Base-by-base conservation (phyloP, 2,797 vertebrate species). In the Manis pentadactyla region DNA sequence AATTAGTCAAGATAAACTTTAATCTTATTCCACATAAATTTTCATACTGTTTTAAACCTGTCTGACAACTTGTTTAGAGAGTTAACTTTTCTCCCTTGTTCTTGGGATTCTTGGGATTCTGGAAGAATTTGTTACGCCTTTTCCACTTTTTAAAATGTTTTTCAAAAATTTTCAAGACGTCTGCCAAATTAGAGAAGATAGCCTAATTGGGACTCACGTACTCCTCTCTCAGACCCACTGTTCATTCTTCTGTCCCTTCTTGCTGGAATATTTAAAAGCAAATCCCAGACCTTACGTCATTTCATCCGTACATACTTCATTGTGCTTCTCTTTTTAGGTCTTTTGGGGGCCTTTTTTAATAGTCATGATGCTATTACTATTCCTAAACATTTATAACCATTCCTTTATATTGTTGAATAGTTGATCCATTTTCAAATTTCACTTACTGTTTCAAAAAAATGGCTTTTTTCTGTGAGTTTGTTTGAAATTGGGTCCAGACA, bases 1-100 rank as follows among this genome's bases (percentile, higher is more conserved):
- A 95, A 81, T 96, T 82, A 93, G 87, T 96, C 39, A 79, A 81
- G n/a, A 51, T 84, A 71, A 78, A 46, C 71, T 53, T 82, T 7
- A 6, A 78, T 79, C 19, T 91, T 81, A 88, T 74, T 87, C 49
- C 51, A 5, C n/a, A 13, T 51, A 73, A 37, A 46, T 74, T 51
- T 73, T 79, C 73, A 29, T 92, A 39, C 37, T 57, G 17, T 79
- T 51, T 53, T 71, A 66, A 17, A 42, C 73, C 9, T 42, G 25
- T 51, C 12, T 79, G 39, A 51, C 78, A 49, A 79, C 63, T 75
- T 87, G 13, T 69, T 66, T 49, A 17, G 77, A 73, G n/a, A 59
- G 1, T 79, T 79, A 64, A 79, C 29, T 46, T 53, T 21, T 85
- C 85, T 86, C 68, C 21, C 39, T 49, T 81, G 42, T 93, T 61